Evolutionary conservation across 2,797 vertebrate genomes (phyloP).

Genomic region (Amblyraja radiata): DNA sequence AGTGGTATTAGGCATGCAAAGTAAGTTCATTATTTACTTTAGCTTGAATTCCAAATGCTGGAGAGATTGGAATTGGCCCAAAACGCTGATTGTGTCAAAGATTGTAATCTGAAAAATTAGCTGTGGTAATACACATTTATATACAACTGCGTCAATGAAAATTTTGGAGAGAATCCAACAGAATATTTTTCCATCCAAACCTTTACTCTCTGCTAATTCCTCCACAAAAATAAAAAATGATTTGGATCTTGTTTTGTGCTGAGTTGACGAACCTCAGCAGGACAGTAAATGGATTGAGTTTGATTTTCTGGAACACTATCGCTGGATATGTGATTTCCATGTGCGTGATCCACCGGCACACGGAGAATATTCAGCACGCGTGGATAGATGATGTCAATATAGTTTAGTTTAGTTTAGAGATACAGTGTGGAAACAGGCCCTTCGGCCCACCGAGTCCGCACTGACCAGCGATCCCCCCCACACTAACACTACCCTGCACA

Average conservation of each 20-base stretch:
- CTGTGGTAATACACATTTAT: background rate
- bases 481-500: too few relatives aligned
- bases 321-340: too few relatives aligned
- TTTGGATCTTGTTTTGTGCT: background rate
- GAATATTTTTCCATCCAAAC: background rate
- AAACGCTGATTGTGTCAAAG: background rate
- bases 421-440: too few relatives aligned
- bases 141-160: background rate
- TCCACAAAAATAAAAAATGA: background rate
- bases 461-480: too few relatives aligned
- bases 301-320: too few relatives aligned
- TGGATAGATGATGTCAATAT: too few relatives aligned
- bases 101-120: background rate
- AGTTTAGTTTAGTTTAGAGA: too few relatives aligned
- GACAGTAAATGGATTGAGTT: background rate
- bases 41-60: background rate
- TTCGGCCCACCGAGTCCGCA: too few relatives aligned
- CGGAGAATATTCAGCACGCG: too few relatives aligned
- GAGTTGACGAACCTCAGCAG: background rate
- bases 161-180: background rate
- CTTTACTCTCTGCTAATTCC: background rate
- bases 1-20: background rate
- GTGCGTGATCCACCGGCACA: too few relatives aligned
- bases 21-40: background rate
- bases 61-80: too few relatives aligned